Conservation (phyloP, 1,140 invertebrate species). For the Venustaconcha ellipsiformis region DNA sequence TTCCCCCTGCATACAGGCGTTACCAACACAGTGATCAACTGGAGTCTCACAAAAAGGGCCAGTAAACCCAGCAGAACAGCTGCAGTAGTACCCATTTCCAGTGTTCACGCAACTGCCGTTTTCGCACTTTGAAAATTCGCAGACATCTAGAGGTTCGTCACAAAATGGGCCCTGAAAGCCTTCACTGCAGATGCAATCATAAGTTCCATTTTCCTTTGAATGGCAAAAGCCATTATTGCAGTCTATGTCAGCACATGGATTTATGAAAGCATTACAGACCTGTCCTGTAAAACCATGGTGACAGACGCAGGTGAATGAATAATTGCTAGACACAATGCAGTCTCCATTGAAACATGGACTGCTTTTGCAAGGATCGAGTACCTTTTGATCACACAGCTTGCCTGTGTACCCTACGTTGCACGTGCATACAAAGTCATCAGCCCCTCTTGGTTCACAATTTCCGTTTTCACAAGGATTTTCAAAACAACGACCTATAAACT, state of each 20-base stretch:
- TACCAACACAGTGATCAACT: conserved; percentile 12
- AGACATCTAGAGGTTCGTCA: conserved; percentile 17
- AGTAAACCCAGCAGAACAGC: conserved; percentile 2
- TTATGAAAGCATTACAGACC: conserved; percentile 19
- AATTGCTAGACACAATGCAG: background rate
- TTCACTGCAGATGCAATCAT: conserved; percentile 3
- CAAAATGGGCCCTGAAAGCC: conserved; percentile 38
- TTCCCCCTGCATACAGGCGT: conserved; percentile 11
- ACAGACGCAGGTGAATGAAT: conserved; percentile 12
- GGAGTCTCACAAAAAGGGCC: conserved; percentile 21
- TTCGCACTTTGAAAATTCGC: conserved; percentile 21
- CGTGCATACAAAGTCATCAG: conserved; percentile 15
- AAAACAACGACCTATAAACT: conserved; percentile 13
- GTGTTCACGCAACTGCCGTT: conserved; percentile 27
- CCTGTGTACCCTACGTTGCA: conserved; percentile 17
- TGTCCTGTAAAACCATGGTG: conserved; percentile 18
- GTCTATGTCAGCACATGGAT: conserved; percentile 26
- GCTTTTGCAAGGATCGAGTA: conserved; percentile 12
- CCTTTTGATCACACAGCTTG: background rate
- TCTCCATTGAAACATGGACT: conserved; percentile 15
- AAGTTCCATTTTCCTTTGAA: conserved; percentile 3
- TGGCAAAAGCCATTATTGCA: conserved; percentile 26
- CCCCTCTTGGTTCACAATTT: conserved; percentile 11
- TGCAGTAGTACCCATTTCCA: conserved; percentile 6
- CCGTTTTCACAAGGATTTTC: conserved; percentile 16